Base-by-base conservation (phyloP, 2,797 vertebrate genomes). In the Rhabdomys pumilio region DNA sequence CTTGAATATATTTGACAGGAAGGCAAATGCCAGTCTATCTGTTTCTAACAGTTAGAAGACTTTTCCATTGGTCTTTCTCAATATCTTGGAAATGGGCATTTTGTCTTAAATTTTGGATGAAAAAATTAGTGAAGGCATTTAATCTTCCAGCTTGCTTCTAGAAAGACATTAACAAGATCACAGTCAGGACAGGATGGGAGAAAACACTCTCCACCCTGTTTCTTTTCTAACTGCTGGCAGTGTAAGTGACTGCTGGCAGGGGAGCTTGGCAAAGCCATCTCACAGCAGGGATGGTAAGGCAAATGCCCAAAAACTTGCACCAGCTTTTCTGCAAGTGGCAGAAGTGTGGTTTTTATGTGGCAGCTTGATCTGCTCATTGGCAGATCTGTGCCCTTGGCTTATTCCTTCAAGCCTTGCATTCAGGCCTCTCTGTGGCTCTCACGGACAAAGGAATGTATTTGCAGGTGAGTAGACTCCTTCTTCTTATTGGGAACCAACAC, bases 211-310 rank as follows among this genome's bases (percentile, higher is more conserved):
- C 72, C 7, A 31, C 75, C 41, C n/a, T 41, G 50, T 87, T 95
- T 87, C 91, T 94, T 88, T 96, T 92, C 85, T 95, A 96, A 63
- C 24, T 79, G 50, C 81, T 97, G 95, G 95, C 94, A 97, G 84
- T 15, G 29, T 73, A 65, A 22, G 50, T 63, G 83, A 63, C 87
- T 85, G 93, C 72, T 93, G 92, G 92, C 96, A 93, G 91, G 34
- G 34, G 17, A 84, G 44, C 59, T 85, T 88, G 80, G 86, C 41
- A 53, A 88, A 94, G 76, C 44, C 90, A 90, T 53, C 44, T 38
- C 63, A 20, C 85, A 93, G 82, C 57, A 84, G 84, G 82, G 50
- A 90, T 79, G 90, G 57, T 5, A 87, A 89, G 88, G 73, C 31
- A 24, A 1, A 0, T 61, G 94, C 92, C 89, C 90, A 83, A 80